Conservation (phyloP, 1,140 invertebrate genomes). For the Phthorimaea operculella region DNA sequence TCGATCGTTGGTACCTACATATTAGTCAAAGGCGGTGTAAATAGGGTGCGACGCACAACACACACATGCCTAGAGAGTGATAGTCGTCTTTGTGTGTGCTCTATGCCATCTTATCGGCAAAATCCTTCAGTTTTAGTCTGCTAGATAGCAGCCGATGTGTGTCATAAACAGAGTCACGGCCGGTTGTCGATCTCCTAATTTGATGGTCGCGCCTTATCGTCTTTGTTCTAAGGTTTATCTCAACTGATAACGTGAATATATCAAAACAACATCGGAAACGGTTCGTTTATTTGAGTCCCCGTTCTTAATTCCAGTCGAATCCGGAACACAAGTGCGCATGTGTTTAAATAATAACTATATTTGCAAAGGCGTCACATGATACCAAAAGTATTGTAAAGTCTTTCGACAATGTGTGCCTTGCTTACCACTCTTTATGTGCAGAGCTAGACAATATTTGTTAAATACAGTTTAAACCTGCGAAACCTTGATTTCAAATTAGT, state of each 20-base stretch:
- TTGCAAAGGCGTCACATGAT: no score
- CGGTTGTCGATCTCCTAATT: slow-evolving; percentile 64
- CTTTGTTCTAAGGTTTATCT: slow-evolving; percentile 12
- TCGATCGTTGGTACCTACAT: background rate
- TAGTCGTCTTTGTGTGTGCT: slow-evolving; percentile 20
- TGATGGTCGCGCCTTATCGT: slow-evolving; percentile 52
- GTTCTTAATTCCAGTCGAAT: background rate
- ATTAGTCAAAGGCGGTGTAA: slow-evolving; percentile 4
- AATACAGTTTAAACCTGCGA: no score
- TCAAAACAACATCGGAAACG: background rate
- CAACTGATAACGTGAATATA: background rate
- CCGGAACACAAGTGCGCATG: background rate
- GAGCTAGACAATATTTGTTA: no score
- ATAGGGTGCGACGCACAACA: slow-evolving; percentile 25
- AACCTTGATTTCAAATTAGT: no score
- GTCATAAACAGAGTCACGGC: slow-evolving; percentile 58
- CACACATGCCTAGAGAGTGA: background rate
- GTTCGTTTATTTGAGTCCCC: background rate
- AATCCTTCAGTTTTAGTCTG: slow-evolving; percentile 50
- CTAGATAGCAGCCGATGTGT: slow-evolving; percentile 14
- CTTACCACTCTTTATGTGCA: no score
- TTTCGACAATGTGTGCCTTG: no score
- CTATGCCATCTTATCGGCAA: slow-evolving; percentile 56
- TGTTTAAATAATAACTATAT: background rate
- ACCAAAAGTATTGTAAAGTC: no score